Conservation (phyloP, 2,113 vertebrate species). For the Anser brachyrhynchus region DNA sequence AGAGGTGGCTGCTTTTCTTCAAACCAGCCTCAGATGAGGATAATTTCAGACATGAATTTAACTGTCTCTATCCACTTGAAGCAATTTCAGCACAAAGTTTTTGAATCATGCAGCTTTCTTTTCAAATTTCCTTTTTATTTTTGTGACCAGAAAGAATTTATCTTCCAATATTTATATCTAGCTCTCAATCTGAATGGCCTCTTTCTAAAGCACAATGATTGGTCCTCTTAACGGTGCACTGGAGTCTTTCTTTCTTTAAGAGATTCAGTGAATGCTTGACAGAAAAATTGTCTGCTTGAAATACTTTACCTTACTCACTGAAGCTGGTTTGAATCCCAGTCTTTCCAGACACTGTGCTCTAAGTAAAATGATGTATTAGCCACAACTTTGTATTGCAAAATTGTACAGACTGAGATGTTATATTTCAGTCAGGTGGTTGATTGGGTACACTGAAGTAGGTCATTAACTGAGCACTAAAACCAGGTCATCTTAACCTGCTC, state of each 20-base stretch:
- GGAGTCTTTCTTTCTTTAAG: not conserved
- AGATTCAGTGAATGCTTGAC: not conserved
- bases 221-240: not conserved
- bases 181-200: not conserved
- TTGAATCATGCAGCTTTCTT: not conserved
- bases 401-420: not conserved
- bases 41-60: not conserved
- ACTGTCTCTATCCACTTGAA: not conserved
- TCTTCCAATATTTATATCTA: not conserved
- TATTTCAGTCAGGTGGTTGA: not conserved
- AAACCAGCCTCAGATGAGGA: not conserved
- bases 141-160: not conserved
- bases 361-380: not conserved
- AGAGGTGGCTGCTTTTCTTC: not conserved
- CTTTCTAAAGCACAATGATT: not conserved
- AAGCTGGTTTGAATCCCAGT: not conserved
- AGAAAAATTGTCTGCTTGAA: not conserved
- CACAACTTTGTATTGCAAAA: not conserved
- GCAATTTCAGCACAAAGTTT: not conserved
- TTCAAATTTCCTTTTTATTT: not conserved
- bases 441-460: not conserved
- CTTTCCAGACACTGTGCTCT: not conserved
- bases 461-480: not conserved
- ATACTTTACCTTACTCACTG: not conserved
- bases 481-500: not conserved